phyloP scores from a whole-genome alignment of 2,797 vertebrate species.

The Syncerus caffer region DNA sequence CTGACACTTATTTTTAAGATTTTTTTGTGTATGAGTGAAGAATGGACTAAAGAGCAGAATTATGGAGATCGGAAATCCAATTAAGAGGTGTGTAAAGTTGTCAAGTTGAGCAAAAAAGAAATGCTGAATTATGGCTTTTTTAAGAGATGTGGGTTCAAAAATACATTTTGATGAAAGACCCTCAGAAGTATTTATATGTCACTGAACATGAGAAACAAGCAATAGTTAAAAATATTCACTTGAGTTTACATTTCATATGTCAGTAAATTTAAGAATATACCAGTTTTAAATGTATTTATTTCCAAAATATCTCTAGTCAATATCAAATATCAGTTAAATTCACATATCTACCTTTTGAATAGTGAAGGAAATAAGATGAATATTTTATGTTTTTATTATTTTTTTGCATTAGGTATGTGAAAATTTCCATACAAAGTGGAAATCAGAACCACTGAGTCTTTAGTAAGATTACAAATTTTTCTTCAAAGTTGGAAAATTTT shows the following conservation, averaged over 20 bases:
- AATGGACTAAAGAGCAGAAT: background rate
- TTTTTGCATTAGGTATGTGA: background rate
- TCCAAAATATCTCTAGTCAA: background rate
- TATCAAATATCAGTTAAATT: background rate
- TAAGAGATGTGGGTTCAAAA: background rate
- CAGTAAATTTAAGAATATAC: background rate
- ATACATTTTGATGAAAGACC: background rate
- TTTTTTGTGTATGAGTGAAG: background rate
- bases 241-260: background rate
- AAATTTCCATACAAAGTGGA: background rate
- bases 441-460: background rate
- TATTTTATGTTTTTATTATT: background rate
- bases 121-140: background rate
- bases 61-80: background rate
- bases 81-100: background rate
- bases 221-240: background rate
- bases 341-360: background rate
- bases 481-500: background rate
- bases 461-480: background rate
- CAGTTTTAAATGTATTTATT: background rate
- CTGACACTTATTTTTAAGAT: background rate
- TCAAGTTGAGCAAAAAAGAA: background rate
- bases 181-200: background rate
- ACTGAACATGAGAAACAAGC: background rate
- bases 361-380: background rate